These are phyloP conservation scores for Hiodon alosoides DNA, from an alignment of 2,113 vertebrate species.

Conservation along the genomic window DNA sequence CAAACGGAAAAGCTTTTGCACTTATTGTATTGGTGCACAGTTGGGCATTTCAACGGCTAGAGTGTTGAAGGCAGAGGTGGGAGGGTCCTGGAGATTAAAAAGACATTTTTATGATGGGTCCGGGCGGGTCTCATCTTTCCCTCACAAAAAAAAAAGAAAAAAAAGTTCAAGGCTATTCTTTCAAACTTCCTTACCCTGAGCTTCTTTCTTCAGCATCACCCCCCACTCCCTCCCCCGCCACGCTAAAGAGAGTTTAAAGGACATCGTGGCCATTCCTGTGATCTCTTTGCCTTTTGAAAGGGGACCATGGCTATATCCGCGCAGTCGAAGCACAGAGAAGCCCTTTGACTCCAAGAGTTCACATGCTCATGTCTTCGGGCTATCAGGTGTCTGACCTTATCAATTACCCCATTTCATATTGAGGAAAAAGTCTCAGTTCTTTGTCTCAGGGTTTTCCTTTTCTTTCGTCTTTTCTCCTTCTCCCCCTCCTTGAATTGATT, in stretches of 20 bases:
- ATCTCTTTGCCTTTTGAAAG: slow-evolving; percentile 80
- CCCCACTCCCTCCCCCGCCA: slow-evolving; percentile 55
- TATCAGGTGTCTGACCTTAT: slow-evolving; percentile 86
- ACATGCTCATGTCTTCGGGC: slow-evolving; percentile 80
- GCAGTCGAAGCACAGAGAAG: slow-evolving; percentile 66
- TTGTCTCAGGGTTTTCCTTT: slow-evolving; percentile 60
- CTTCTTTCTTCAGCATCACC: slow-evolving; percentile 1
- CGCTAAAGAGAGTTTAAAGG: slow-evolving; percentile 80
- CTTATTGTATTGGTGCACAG: slow-evolving; percentile 40
- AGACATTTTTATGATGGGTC: slow-evolving; percentile 83
- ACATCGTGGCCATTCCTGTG: slow-evolving; percentile 79
- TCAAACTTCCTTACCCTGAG: slow-evolving; percentile 79
- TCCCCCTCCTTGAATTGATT: slow-evolving; percentile 73
- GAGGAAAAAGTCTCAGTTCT: slow-evolving; percentile 64
- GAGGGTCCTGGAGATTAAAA: slow-evolving; percentile 61
- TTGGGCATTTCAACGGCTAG: slow-evolving; percentile 29
- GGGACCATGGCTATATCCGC: slow-evolving; percentile 61
- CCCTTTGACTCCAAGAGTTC: slow-evolving; percentile 87
- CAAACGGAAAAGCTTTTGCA: slow-evolving; percentile 27
- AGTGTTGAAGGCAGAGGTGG: slow-evolving; percentile 59
- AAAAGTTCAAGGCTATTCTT: slow-evolving; percentile 89
- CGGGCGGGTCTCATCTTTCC: slow-evolving; percentile 87
- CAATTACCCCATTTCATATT: slow-evolving; percentile 83
- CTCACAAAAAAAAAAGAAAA: slow-evolving; percentile 59
- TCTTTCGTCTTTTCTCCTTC: slow-evolving; percentile 66